These are phyloP conservation scores for Sitobion miscanthi DNA, from an alignment of 1,140 invertebrate species.

Conservation along the genomic window DNA sequence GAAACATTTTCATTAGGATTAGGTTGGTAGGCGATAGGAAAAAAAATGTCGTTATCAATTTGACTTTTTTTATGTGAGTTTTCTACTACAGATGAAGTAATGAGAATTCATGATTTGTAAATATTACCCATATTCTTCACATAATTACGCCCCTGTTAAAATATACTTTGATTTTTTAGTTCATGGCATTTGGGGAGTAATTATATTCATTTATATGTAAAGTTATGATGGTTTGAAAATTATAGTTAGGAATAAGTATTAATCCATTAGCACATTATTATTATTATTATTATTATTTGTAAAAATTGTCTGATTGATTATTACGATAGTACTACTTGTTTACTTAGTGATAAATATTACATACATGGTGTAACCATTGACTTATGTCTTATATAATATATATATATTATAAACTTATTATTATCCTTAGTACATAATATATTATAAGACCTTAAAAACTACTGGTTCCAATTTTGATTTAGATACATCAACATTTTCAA, in stretches of 20 bases:
- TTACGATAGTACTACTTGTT: neutral
- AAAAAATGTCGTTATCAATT: no score
- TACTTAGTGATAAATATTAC: neutral
- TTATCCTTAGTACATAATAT: neutral
- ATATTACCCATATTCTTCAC: no score
- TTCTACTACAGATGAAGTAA: no score
- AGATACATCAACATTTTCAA: neutral
- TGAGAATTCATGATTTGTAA: no score
- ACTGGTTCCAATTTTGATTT: neutral
- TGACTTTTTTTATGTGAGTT: no score
- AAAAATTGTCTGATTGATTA: neutral
- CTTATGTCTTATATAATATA: neutral
- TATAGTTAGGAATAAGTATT: neutral
- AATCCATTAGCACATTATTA: neutral
- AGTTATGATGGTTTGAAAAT: neutral
- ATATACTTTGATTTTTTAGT: no score
- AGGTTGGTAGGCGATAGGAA: no score
- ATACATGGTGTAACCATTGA: neutral
- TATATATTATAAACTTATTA: neutral
- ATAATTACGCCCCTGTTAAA: no score
- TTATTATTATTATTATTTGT: neutral
- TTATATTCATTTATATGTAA: no score
- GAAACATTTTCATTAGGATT: no score
- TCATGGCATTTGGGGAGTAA: no score
- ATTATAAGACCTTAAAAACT: neutral